Evolutionary conservation across 2,888 invertebrate species (phyloP), one percentile per base, ranked within the genome.

Genomic region (Folsomia manolachei): DNA sequence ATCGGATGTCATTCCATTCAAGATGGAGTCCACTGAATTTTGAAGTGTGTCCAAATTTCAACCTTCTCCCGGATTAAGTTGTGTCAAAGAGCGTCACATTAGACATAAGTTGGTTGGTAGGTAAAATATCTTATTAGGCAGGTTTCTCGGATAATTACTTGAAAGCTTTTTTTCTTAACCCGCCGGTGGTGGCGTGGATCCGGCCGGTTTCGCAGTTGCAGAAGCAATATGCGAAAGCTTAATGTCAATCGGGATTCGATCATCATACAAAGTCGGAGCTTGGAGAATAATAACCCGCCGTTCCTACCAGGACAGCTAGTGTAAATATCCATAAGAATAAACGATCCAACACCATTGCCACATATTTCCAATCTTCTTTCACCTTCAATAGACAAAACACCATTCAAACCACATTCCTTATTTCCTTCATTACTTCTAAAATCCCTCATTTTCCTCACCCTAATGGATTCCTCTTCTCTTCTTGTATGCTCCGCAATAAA

Each of bases 291-390:
- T 94, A 26, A n/a, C 92, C 93, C 19, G 92, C 92, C 39, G 92
- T 95, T 25, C 95, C 95, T 11, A 92, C 92, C 71, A 95, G 86
- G 75, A 95, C 95, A n/a, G 95, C 94, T 79, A 94, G 85, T 14
- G 95, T 94, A 85, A 96, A 96, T 83, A 95, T 94, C 91, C 94
- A 94, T 61, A 96, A 87, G 85, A 95, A 96, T 71, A 96, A 87
- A 68, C 95, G 88, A 84, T 96, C 96, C 81, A 96, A 86, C 65
- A 96, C 95, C 93, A 95, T 81, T 70, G 95, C 95, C 56, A 96
- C 94, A 85, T 94, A 96, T 84, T 96, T 96, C 95, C 95, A 96
- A 86, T 96, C 95, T 85, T 95, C 94, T 85, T 92, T 92, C 68
- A 93, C 92, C 92, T 93, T n/a, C n/a, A n/a, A n/a, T n/a, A n/a